Evolutionary conservation across 2,113 vertebrate genomes (phyloP), one percentile per base, ranked within the genome.

Genomic region (Triplophysa dalaica): DNA sequence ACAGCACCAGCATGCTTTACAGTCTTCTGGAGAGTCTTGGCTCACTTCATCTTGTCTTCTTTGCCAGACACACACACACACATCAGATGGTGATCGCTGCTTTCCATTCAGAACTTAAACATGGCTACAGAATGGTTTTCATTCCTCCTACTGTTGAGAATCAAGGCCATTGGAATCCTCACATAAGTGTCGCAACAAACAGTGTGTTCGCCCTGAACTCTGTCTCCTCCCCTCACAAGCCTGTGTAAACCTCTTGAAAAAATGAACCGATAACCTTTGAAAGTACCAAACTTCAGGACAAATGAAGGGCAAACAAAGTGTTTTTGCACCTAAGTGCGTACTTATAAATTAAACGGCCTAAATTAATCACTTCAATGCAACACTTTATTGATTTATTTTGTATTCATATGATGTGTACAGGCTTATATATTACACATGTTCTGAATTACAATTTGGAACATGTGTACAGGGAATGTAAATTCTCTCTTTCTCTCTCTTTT

Each of bases 1-100:
- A 76, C 75, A 54, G 45, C 70, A 73, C 56, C 58, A 72, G 33
- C 22, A 79, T 72, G 41, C 24, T 79, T 70, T 50, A 79, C 10
- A 62, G 22, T 22, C 63, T 10, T 70, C 68, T 67, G 38, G 21
- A n/a, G 70, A 80, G 26, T 5, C 61, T 72, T 45, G 6, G 11
- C 21, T 52, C 68, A 45, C 3, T 38, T 38, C 21, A 67, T 60
- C 3, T 65, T 29, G 17, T 38, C 26, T 11, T 14, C 45, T 64
- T 38, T 8, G 11, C 10, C 62, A 65, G 17, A 65, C 61, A 65
- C 12, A 43, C 52, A 16, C 70, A 41, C 24, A 54, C 1, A 75
- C 48, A 26, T n/a, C 58, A 26, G 58, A 38, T 38, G 33, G 38
- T 45, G 14, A 48, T n/a, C 60, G 50, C 21, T 11, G 52, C 6